Evolutionary conservation across 2,888 invertebrate genomes (phyloP).

Genomic region (Elegia similella): DNA sequence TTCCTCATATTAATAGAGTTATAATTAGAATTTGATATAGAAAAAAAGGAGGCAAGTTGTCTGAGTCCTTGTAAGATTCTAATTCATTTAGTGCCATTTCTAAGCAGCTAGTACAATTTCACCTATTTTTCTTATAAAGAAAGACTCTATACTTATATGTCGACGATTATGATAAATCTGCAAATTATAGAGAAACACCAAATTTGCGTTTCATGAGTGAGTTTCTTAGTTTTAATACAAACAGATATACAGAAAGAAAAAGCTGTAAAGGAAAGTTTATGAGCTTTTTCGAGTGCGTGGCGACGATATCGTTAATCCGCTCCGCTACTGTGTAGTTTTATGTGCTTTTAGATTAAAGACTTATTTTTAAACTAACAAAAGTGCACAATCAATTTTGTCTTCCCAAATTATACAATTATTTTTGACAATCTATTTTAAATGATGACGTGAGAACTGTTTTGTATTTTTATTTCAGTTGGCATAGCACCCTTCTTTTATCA

Average conservation of each 20-base stretch:
- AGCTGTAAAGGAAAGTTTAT: slow-evolving; percentile 49
- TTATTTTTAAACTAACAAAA: slow-evolving; percentile 39
- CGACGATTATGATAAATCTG: too few species aligned
- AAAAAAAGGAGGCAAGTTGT: too few species aligned
- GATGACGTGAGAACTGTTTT: too few species aligned
- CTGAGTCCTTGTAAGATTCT: too few species aligned
- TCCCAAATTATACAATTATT: background rate
- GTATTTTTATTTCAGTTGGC: too few species aligned
- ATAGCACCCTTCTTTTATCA: too few species aligned
- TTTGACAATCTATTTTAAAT: slow-evolving; percentile 14
- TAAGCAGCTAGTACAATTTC: too few species aligned
- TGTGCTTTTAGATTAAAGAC: slow-evolving; percentile 45
- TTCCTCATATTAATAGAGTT: too few species aligned
- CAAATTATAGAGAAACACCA: slow-evolving; percentile 18
- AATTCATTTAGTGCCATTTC: too few species aligned
- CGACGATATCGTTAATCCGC: slow-evolving; percentile 55
- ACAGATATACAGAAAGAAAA: slow-evolving; percentile 45
- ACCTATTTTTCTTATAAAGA: too few species aligned
- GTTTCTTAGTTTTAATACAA: slow-evolving; percentile 24
- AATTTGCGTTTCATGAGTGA: slow-evolving; percentile 21
- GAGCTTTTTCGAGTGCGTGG: slow-evolving; percentile 49
- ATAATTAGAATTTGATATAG: too few species aligned
- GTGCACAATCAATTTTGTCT: background rate
- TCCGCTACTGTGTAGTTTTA: slow-evolving; percentile 47
- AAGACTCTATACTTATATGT: too few species aligned